Percentiles rank a stretch among this genome's conserved stretches.
These are phyloP conservation scores for Notiomystis cincta DNA, from an alignment of 2,113 vertebrate species.

Conservation along the genomic window DNA sequence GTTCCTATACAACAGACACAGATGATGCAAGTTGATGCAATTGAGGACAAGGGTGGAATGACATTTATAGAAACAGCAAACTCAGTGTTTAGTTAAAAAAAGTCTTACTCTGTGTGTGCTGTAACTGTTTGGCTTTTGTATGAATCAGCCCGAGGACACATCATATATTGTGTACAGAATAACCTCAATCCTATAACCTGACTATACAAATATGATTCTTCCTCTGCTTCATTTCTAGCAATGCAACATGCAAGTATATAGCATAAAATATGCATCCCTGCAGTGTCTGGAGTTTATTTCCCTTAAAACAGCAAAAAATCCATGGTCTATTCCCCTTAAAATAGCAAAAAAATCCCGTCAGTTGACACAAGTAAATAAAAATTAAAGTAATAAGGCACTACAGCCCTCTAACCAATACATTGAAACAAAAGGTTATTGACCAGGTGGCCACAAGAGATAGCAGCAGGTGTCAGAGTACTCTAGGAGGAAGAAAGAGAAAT, in stretches of 20 bases:
- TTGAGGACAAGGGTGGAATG: background rate
- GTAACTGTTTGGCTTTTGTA: background rate
- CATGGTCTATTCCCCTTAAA: background rate
- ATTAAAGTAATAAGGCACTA: background rate
- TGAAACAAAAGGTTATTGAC: background rate
- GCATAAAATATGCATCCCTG: background rate
- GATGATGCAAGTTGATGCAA: slow-evolving; percentile 59
- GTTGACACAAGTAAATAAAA: background rate
- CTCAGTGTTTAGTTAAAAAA: slow-evolving; percentile 31
- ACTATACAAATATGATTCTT: background rate
- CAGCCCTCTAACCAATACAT: background rate
- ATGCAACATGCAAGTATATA: background rate
- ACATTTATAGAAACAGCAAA: slow-evolving; percentile 45
- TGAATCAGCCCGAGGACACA: slow-evolving; percentile 10
- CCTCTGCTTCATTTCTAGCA: background rate
- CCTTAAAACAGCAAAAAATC: background rate
- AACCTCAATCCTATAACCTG: background rate
- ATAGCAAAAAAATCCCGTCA: background rate
- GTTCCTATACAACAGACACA: slow-evolving; percentile 13
- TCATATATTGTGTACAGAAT: background rate
- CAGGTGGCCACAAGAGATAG: background rate
- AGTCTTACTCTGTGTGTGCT: background rate
- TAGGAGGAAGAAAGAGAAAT: background rate
- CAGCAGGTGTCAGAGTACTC: background rate
- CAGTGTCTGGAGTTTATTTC: background rate